phyloP scores from a whole-genome alignment of 2,113 vertebrate genomes.

The Tragelaphus buxtoni region DNA sequence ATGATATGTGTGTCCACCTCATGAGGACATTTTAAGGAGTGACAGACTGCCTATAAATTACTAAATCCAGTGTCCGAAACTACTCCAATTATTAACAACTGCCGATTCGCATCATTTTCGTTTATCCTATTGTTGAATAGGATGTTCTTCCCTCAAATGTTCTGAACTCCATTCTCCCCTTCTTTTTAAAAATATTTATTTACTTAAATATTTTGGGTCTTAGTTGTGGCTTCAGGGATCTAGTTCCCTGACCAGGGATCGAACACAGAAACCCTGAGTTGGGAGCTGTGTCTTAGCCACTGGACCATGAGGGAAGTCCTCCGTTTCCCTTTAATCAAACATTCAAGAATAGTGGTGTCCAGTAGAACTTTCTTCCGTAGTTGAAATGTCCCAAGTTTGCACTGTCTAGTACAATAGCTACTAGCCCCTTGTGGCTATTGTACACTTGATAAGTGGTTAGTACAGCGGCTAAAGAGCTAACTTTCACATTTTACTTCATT shows the following conservation, averaged over 20 bases:
- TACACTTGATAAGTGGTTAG: not conserved
- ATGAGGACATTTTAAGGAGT: not conserved
- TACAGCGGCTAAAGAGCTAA: not conserved
- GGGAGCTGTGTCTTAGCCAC: not conserved
- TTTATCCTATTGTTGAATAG: not conserved
- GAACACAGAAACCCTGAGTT: not conserved
- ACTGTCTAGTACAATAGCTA: not conserved
- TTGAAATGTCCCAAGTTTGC: not conserved
- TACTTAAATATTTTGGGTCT: not conserved
- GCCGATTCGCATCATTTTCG: not conserved
- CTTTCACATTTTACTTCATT: not conserved
- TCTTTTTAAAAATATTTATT: not conserved
- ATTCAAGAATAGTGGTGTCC: too few relatives aligned
- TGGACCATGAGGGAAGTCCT: not conserved
- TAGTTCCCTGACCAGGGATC: not conserved
- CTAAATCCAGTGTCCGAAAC: not conserved
- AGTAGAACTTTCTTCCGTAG: not conserved
- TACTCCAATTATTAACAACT: not conserved
- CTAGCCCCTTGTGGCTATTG: not conserved
- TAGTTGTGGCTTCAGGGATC: not conserved
- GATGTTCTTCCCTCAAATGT: not conserved
- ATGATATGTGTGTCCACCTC: not conserved
- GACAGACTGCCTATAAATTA: not conserved
- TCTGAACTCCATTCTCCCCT: not conserved
- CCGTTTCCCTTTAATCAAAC: not conserved